Evolutionary conservation across 2,888 invertebrate genomes (phyloP), one percentile per base, ranked within the genome.

Genomic region (Scaptomyza cyrtandrae): DNA sequence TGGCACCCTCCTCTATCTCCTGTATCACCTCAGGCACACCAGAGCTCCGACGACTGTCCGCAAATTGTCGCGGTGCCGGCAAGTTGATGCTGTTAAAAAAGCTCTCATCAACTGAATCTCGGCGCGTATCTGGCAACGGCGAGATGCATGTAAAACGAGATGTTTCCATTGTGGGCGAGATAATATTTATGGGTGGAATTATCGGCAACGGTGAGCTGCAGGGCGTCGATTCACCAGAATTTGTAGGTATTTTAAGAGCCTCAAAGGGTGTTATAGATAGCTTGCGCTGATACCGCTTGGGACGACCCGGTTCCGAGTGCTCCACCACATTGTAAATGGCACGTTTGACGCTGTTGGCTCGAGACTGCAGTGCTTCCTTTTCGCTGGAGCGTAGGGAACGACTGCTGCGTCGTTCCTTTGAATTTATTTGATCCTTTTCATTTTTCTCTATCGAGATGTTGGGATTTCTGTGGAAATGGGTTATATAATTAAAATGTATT

Each of bases 291-390:
- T 94, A 75, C 93, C 94, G 90, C 60, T 92, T 92, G 0, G 92
- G 92, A 1, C 92, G 88, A 1, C 92, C 92, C 3, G 92, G 94
- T 87, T 97, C 97, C 1, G 96, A 95, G 90, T 96, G 95, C 88
- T 96, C 96, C 52, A 97, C 95, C 43, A 97, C 94, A 90, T 95
- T 95, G 70, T 96, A 93, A 66, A 97, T 95, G 24, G 97, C 97
- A 86, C 96, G 95, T 91, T 97, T 97, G 72, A 97, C 93, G 91
- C 97, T 97, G 90, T 97, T 96, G 16, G 96, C 96, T 56, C 97
- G 93, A 61, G 93, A 93, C 71, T 94, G 93, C 35, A 94, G 89
- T 14, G 93, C 93, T 75, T 95, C 94, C 73, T 93, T 94, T 72
- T 94, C 94, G 69, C 92, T 92, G 66, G 94, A 93, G 60, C 93